Conservation (phyloP, 2,797 vertebrate species). For the Capromys pilorides region DNA sequence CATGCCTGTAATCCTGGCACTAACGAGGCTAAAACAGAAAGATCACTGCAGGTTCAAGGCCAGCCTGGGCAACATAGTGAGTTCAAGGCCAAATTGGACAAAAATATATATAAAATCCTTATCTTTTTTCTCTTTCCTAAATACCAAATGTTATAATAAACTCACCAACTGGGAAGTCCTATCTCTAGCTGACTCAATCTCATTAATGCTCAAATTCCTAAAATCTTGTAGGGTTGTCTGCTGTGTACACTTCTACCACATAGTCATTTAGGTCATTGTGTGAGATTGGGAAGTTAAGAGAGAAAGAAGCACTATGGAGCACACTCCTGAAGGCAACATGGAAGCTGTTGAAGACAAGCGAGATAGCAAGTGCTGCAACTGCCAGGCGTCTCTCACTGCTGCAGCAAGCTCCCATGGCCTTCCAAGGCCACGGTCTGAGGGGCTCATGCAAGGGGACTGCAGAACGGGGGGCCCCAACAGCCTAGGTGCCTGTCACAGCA, state of each 20-base stretch:
- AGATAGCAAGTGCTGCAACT: not conserved
- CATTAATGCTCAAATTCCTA: not conserved
- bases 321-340: not conserved
- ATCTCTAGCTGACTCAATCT: not conserved
- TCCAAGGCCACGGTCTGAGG: not conserved
- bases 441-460: not conserved
- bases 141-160: not conserved
- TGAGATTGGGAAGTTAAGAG: not conserved
- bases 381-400: too few species aligned
- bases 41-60: too few species aligned
- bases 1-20: too few species aligned
- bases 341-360: not conserved
- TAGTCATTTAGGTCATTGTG: not conserved
- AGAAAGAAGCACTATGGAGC: not conserved
- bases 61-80: too few species aligned
- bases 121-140: not conserved
- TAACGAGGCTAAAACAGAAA: too few species aligned
- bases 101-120: not conserved
- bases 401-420: not conserved
- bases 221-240: not conserved
- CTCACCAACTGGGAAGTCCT: not conserved
- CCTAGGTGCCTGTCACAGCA: not conserved
- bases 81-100: too few species aligned
- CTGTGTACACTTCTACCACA: not conserved
- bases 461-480: too few species aligned